Evolutionary conservation across 1,140 invertebrate species (phyloP).

Genomic region (Euura lappo): DNA sequence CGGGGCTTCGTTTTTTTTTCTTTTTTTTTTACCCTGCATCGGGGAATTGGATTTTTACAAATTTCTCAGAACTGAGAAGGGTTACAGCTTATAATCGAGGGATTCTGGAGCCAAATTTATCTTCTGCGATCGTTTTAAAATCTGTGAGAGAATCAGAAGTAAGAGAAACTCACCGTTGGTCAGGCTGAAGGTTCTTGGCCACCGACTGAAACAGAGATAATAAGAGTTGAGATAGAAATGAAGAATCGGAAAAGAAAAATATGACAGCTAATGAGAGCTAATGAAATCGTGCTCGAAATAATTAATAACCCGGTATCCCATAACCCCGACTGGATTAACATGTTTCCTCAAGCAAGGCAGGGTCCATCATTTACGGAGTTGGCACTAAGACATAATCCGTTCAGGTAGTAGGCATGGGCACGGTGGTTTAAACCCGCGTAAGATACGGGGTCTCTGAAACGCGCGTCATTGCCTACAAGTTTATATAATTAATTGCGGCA

Average conservation of each 20-base stretch:
- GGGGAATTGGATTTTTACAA: too few species aligned
- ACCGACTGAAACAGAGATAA: slow-evolving; percentile 45
- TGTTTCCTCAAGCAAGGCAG: slow-evolving; percentile 1
- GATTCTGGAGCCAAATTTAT: too few species aligned
- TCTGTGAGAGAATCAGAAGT: too few species aligned
- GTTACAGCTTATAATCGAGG: too few species aligned
- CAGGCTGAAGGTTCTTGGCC: slow-evolving; percentile 29
- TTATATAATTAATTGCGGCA: slow-evolving; percentile 38
- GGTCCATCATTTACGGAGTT: slow-evolving; percentile 13
- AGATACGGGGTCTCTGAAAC: slow-evolving; percentile 9
- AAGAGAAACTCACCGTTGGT: slow-evolving; percentile 41
- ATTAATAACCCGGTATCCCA: slow-evolving; percentile 17
- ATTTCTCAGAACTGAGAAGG: too few species aligned
- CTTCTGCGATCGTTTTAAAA: neutral
- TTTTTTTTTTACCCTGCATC: neutral
- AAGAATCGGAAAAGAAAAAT: slow-evolving; percentile 9
- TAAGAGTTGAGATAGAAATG: neutral
- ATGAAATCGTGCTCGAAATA: slow-evolving; percentile 18
- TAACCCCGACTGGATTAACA: slow-evolving; percentile 9
- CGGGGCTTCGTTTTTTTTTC: neutral
- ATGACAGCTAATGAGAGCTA: slow-evolving; percentile 13
- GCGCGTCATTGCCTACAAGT: slow-evolving; percentile 33
- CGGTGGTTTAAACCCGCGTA: neutral
- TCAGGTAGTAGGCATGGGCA: neutral
- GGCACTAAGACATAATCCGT: slow-evolving; percentile 11